Base-by-base conservation (phyloP, 2,113 vertebrate species). In the Suncus etruscus region DNA sequence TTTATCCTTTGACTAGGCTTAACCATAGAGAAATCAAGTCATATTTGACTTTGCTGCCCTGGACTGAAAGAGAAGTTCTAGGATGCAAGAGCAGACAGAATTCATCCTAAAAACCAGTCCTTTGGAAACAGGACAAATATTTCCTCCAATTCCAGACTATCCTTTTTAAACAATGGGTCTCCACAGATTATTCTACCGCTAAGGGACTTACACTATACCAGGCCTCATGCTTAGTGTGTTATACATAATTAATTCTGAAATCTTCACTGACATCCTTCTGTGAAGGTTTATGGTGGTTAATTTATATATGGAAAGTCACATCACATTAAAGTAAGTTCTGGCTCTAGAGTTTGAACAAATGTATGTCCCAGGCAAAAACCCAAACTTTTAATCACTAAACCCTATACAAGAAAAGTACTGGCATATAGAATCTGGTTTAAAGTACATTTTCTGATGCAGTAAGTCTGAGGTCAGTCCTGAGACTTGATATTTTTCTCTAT, bases 281-380 rank as follows among this genome's bases (percentile, higher is more conserved):
- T 27, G 66, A 24, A 90, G 6, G 22, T 31, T 31, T 51, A 83
- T 2, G 14, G 15, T 9, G 86, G 77, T 74, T 74, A 78, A 93
- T 63, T 82, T 48, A 76, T 32, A 73, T 20, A 66, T 11, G 76
- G 39, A 74, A 90, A 61, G 20, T 47, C 39, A 63, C 3, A 47
- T 32, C 22, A 70, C 45, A 69, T 54, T 54, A 54, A 74, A 86
- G 8, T 50, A 87, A 77, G 32, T 50, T n/a, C 25, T 73, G 14
- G 14, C 66, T 79, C 29, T n/a, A 66, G 20, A 70, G 79, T 48
- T 91, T 75, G 50, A 83, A 93, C 69, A 9, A 58, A 86, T 86
- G 48, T 27, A 51, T 76, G 25, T 83, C 89, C 48, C 68, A 75
- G 72, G 48, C 72, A 47, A 39, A 83, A 83, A 31, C 48, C 9